Evolutionary conservation across 2,888 invertebrate species (phyloP), one percentile per base, ranked within the genome.

Genomic region (Ptilodon capucinus): DNA sequence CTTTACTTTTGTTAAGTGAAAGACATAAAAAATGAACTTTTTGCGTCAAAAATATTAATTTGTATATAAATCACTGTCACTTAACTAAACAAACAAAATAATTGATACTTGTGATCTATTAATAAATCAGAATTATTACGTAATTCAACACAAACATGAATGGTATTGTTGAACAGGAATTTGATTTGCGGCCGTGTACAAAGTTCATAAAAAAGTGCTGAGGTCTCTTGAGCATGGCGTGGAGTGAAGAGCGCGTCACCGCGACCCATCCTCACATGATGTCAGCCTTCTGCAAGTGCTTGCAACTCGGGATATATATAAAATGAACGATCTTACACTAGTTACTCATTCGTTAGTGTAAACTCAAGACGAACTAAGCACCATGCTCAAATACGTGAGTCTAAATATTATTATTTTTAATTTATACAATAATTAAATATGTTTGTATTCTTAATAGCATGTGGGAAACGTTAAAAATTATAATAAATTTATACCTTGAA

Each of bases 371-470:
- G 87, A 84, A 81, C 84, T 76, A 72, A 87, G 74, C 86, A 87
- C 64, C 81, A 91, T 91, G 91, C 76, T 89, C 63, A 91, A 87
- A 91, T 89, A 89, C 88, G 91, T 91, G 81, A 91, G 90, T 90
- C 43, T 5, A 16, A 16, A 25, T 19, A 40, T 46, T 58, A 49
- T 49, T 53, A 55, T 58, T 53, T 61, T 54, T 54, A 45, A 6
- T 57, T 55, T 52, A 52, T 62, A 54, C 55, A 56, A 60, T 60
- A 58, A 60, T 63, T 60, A 53, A 53, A 44, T 62, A 67, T 58
- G 46, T 54, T 54, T 40, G 46, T 57, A 49, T 32, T 53, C 48
- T 52, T 58, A 51, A 61, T 57, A 53, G 57, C 56, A 50, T 56
- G 44, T 57, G 67, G 56, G 41, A 58, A 57, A 47, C 41, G 28